Conservation (phyloP, 2,797 vertebrate species). For the Lepilemur ruficaudatus region DNA sequence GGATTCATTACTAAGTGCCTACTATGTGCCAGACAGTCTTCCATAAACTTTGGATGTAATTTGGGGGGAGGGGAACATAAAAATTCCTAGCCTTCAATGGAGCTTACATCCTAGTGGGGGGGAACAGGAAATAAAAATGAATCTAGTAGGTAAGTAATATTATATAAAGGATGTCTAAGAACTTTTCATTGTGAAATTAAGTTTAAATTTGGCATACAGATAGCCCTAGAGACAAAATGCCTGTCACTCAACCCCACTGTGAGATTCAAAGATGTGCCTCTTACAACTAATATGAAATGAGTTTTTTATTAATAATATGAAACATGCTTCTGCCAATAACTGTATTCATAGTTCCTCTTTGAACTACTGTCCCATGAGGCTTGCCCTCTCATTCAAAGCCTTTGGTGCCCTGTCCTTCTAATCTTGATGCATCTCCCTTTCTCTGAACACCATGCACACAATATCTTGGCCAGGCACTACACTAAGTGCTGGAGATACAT, state of each 20-base stretch:
- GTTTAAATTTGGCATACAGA: constrained; percentile 4
- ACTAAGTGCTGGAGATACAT: not conserved
- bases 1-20: constrained; percentile 9
- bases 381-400: not conserved
- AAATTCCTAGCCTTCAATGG: not conserved
- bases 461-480: not conserved
- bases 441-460: not conserved
- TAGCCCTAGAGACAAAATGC: not conserved
- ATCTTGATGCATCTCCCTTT: not conserved
- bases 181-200: constrained; percentile 6
- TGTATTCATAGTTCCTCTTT: constrained; percentile 26
- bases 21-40: not conserved
- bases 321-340: not conserved
- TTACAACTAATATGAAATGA: constrained; percentile 27
- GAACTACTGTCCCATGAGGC: not conserved
- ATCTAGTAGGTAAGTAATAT: not conserved
- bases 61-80: not conserved
- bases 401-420: not conserved
- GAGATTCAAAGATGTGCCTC: not conserved
- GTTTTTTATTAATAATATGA: not conserved
- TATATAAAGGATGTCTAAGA: constrained; percentile 13
- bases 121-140: constrained; percentile 30
- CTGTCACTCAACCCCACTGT: not conserved
- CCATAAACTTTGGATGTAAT: not conserved
- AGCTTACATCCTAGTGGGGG: not conserved